A percentile compares a stretch with the other conserved stretches of the same genome.
Conservation (phyloP, 37 sponge, comb jelly and placozoan genomes). For the Bolinopsis microptera region DNA sequence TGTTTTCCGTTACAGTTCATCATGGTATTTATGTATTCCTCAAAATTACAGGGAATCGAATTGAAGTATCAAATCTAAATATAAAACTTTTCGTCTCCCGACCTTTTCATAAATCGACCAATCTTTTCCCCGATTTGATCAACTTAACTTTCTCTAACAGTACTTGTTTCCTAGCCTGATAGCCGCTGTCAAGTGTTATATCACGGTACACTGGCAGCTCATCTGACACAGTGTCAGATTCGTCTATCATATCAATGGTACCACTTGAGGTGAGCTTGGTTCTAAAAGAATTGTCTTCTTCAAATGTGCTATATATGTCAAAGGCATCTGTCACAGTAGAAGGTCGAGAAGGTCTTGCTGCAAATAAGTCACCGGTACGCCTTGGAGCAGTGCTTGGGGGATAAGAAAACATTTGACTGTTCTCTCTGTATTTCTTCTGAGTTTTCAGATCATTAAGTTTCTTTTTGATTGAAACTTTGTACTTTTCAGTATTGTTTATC, state of each 20-base stretch:
- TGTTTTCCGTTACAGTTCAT: no score
- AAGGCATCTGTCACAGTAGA: constrained; percentile 39
- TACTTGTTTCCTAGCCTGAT: not conserved
- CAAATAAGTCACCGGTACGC: not conserved
- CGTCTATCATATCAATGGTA: not conserved
- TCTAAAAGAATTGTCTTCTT: constrained; percentile 26
- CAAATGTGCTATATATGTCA: constrained; percentile 30
- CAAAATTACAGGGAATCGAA: no score
- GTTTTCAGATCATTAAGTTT: not conserved
- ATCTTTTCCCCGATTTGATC: constrained; percentile 14
- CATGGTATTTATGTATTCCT: no score
- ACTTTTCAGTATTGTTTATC: constrained; percentile 14
- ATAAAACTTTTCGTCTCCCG: no score
- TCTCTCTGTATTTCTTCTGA: not conserved
- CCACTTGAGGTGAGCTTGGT: not conserved
- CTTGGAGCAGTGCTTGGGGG: not conserved
- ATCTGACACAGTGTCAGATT: not conserved
- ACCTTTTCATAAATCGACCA: constrained; percentile 28
- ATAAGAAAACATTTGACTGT: not conserved
- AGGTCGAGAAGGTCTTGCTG: not conserved
- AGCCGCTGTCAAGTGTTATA: not conserved
- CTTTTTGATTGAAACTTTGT: constrained; percentile 10
- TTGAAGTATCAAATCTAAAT: no score
- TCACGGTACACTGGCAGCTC: constrained; percentile 21
- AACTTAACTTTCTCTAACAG: not conserved